Percentiles rank a stretch among this genome's conserved stretches.
These are phyloP conservation scores for Gymnoscopelus braueri DNA, from an alignment of 2,797 vertebrate species.

Conservation along the genomic window DNA sequence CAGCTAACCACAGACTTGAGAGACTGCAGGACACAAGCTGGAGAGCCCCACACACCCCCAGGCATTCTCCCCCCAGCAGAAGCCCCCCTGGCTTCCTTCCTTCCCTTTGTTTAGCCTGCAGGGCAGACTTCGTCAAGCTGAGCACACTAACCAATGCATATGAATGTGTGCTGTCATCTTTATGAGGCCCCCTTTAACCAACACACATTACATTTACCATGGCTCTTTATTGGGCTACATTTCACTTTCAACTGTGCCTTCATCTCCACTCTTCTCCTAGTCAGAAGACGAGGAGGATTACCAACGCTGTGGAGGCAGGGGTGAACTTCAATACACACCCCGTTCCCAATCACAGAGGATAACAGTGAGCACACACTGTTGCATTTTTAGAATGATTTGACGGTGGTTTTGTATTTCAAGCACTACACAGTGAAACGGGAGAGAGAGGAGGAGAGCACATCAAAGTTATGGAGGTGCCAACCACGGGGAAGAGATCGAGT, in stretches of 20 bases:
- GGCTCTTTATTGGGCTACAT: slow-evolving; percentile 60
- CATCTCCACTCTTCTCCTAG: slow-evolving; percentile 36
- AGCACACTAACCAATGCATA: slow-evolving; percentile 84
- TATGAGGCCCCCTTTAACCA: slow-evolving; percentile 73
- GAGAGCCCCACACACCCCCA: slow-evolving; percentile 64
- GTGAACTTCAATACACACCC: slow-evolving; percentile 69
- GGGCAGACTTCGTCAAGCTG: slow-evolving; percentile 83
- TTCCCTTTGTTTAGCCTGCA: slow-evolving; percentile 80
- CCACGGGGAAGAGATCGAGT: no score
- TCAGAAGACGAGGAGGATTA: slow-evolving; percentile 62
- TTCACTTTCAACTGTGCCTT: slow-evolving; percentile 57
- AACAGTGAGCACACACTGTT: slow-evolving; percentile 17
- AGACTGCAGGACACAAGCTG: slow-evolving; percentile 67
- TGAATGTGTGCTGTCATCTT: slow-evolving; percentile 82
- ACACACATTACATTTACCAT: slow-evolving; percentile 76
- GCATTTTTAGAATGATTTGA: slow-evolving; percentile 5
- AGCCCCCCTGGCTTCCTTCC: slow-evolving; percentile 78
- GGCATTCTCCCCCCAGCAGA: slow-evolving; percentile 58
- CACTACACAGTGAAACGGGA: no score
- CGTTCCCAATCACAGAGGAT: slow-evolving; percentile 46
- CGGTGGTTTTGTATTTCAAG: slow-evolving; percentile 53
- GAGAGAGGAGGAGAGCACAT: no score
- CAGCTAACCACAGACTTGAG: slow-evolving; percentile 68
- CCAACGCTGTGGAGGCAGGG: slow-evolving; percentile 40
- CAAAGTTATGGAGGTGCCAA: no score